Conservation (phyloP, 2,888 invertebrate genomes). For the Nycteola revayana region DNA sequence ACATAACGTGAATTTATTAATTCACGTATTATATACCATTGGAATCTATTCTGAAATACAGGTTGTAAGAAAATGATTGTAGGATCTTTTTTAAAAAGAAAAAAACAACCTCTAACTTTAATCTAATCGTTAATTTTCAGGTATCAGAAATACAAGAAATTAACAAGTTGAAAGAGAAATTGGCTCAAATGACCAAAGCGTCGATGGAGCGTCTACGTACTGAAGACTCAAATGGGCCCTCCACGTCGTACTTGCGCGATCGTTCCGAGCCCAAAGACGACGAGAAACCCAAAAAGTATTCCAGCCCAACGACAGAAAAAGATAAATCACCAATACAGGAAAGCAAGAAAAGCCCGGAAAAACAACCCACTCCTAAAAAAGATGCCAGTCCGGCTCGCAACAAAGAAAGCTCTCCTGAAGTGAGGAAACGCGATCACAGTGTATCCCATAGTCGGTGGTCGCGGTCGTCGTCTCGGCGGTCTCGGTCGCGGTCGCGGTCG, state of each 20-base stretch:
- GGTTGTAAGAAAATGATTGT: no score
- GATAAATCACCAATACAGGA: conserved; percentile 31
- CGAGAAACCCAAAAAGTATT: conserved; percentile 17
- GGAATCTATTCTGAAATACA: no score
- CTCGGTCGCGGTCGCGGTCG: conserved; percentile 42
- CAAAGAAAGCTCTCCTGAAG: conserved; percentile 46
- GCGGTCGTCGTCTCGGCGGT: conserved; percentile 54
- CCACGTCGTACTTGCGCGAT: conserved; percentile 37
- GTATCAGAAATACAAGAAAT: conserved; percentile 83
- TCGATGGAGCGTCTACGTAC: conserved; percentile 47
- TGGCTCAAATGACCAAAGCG: conserved; percentile 87
- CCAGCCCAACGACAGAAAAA: conserved; percentile 25
- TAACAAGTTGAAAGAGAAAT: conserved; percentile 84
- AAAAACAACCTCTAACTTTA: no score
- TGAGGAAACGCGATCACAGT: conserved; percentile 43
- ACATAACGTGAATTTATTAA: no score
- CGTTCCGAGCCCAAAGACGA: conserved; percentile 19
- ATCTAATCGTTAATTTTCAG: no score
- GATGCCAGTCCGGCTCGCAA: conserved; percentile 41
- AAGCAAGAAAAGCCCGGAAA: conserved; percentile 18
- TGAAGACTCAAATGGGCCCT: conserved; percentile 49
- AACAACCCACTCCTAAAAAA: conserved; percentile 23
- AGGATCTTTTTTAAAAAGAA: no score
- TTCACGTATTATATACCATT: no score
- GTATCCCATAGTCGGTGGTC: conserved; percentile 53